Evolutionary conservation across 2,888 invertebrate species (phyloP).

Genomic region (Cheilosia grossa): DNA sequence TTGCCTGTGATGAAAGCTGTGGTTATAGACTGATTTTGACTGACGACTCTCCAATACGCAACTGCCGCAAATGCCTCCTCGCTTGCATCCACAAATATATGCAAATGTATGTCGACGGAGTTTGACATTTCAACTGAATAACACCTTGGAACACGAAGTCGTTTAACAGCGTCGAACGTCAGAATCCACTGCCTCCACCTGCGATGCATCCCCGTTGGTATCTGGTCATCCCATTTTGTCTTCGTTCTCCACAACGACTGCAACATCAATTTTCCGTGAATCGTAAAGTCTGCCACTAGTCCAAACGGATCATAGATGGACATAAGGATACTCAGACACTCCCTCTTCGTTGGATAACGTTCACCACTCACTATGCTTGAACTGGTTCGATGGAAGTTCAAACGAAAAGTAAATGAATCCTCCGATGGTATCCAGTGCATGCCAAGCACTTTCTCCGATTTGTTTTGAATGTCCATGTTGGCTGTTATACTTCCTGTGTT

Average conservation of each 20-base stretch:
- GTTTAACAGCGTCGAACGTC: background rate
- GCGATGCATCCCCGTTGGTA: background rate
- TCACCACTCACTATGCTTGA: background rate
- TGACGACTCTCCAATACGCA: slow-evolving; percentile 18
- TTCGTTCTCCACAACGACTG: background rate
- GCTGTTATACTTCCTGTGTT: background rate
- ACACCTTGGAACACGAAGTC: background rate
- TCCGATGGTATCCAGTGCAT: slow-evolving; percentile 7
- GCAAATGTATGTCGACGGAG: background rate
- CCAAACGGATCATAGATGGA: slow-evolving; percentile 11
- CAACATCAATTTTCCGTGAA: slow-evolving; percentile 18
- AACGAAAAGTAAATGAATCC: background rate
- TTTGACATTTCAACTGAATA: background rate
- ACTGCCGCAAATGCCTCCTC: slow-evolving; percentile 9
- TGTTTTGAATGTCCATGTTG: background rate
- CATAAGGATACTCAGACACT: slow-evolving; percentile 21
- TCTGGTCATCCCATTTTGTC: slow-evolving; percentile 4
- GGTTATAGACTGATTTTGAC: background rate
- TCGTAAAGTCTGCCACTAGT: slow-evolving; percentile 9
- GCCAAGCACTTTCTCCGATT: slow-evolving; percentile 21
- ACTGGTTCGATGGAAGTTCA: too few species aligned
- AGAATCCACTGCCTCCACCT: background rate
- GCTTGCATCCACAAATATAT: slow-evolving; percentile 14
- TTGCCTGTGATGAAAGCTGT: slow-evolving; percentile 22
- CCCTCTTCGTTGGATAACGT: slow-evolving; percentile 3